Evolutionary conservation across 2,797 vertebrate genomes (phyloP).

Genomic region (Oryzias dopingdopingensis): DNA sequence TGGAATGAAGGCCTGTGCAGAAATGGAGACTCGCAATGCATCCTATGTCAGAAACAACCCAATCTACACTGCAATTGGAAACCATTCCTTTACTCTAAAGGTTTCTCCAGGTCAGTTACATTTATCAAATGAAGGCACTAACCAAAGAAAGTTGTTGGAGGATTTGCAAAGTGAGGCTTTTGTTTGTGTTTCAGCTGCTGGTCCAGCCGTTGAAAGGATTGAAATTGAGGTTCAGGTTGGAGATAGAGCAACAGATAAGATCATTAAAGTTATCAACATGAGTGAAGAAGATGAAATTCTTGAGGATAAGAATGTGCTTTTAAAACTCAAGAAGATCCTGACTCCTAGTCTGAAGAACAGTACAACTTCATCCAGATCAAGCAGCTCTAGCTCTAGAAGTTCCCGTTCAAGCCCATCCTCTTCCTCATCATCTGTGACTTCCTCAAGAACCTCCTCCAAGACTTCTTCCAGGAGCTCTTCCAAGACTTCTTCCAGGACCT

Average conservation of each 20-base stretch:
- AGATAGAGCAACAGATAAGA: constrained; percentile 76
- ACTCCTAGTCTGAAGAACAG: constrained; percentile 56
- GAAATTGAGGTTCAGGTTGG: constrained; percentile 81
- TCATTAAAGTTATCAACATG: constrained; percentile 65
- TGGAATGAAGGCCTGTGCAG: constrained; percentile 75
- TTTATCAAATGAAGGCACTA: neutral
- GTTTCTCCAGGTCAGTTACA: constrained; percentile 74
- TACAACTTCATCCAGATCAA: constrained; percentile 59
- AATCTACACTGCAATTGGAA: constrained; percentile 74
- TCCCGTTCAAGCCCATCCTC: constrained; percentile 32
- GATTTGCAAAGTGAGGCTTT: neutral
- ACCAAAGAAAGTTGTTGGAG: neutral
- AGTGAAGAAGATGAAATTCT: constrained; percentile 59
- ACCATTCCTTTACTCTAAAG: constrained; percentile 58
- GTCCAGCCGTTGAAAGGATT: constrained; percentile 76
- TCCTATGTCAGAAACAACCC: constrained; percentile 59
- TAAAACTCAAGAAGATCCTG: constrained; percentile 82
- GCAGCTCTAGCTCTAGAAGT: constrained; percentile 45
- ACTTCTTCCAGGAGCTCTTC: constrained; percentile 47
- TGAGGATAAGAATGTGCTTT: constrained; percentile 67
- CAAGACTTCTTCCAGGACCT: no score
- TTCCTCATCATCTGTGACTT: constrained; percentile 38
- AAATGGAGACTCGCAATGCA: constrained; percentile 69
- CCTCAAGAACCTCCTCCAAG: constrained; percentile 29
- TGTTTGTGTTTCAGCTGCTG: constrained; percentile 62